These are phyloP conservation scores for Parazoanthus atlanticus DNA, from an alignment of 92 coral and sea anemone genomes.

Conservation along the genomic window DNA sequence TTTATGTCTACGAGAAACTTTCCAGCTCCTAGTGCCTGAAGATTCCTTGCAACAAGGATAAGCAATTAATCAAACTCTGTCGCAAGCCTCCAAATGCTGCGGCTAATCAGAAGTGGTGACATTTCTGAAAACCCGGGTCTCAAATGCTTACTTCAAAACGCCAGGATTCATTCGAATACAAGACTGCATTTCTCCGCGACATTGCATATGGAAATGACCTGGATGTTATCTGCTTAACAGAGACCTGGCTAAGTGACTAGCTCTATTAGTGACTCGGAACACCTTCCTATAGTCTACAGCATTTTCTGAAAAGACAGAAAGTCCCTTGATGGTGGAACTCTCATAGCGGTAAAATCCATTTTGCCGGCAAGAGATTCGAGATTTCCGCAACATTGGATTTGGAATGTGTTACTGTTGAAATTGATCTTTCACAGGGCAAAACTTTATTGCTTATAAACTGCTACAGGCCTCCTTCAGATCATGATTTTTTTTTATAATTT, in stretches of 20 bases:
- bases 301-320: slow-evolving; percentile 34
- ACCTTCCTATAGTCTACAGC: not conserved
- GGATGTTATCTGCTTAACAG: slow-evolving; percentile 44
- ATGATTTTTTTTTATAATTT: too few relatives aligned
- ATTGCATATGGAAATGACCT: not conserved
- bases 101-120: not conserved
- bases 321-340: slow-evolving; percentile 41
- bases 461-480: too few relatives aligned
- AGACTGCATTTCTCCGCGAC: slow-evolving; percentile 12
- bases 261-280: too few relatives aligned
- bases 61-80: not conserved
- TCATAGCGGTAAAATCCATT: too few relatives aligned
- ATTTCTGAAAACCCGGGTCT: not conserved
- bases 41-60: not conserved
- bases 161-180: slow-evolving; percentile 32
- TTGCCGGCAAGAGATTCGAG: too few relatives aligned
- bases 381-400: too few relatives aligned
- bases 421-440: too few relatives aligned
- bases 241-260: slow-evolving; percentile 43
- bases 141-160: slow-evolving; percentile 43
- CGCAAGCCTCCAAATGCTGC: not conserved
- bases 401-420: too few relatives aligned
- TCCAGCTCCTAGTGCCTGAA: not conserved
- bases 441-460: too few relatives aligned
- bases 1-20: too few relatives aligned